Conservation (phyloP, 2,797 vertebrate species). For the Brachyalestes nurse region DNA sequence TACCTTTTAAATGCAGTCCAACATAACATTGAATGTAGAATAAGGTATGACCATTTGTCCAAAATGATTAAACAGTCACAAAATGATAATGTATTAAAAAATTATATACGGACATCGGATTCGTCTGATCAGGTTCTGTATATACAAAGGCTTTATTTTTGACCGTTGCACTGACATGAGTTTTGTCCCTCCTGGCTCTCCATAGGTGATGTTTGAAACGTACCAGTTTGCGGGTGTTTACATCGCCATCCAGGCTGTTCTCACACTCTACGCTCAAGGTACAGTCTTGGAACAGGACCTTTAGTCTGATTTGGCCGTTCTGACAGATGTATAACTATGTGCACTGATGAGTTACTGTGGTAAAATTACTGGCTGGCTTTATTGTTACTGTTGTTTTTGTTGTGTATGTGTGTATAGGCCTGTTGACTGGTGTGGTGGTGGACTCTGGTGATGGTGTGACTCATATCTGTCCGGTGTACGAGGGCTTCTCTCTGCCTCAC, state of each 20-base stretch:
- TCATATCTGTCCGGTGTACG: conserved; percentile 89
- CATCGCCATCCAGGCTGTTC: conserved; percentile 90
- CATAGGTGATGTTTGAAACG: conserved; percentile 91
- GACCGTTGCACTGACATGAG: background rate
- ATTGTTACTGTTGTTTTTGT: no score
- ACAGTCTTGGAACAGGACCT: conserved; percentile 19
- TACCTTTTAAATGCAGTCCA: no score
- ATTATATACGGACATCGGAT: no score
- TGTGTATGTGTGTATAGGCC: no score
- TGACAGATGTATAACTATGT: no score
- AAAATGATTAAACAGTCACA: no score
- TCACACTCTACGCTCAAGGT: conserved; percentile 92
- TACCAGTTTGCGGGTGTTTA: conserved; percentile 90
- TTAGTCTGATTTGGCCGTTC: no score
- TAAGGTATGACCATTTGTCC: no score
- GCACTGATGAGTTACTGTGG: no score
- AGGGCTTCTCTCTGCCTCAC: conserved; percentile 89
- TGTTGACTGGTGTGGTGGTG: conserved; percentile 87
- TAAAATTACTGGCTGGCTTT: no score
- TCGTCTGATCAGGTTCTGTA: conserved; percentile 37
- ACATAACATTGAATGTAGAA: no score
- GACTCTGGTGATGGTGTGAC: conserved; percentile 90
- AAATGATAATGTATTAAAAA: no score
- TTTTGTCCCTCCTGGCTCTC: conserved; percentile 32
- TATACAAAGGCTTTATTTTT: conserved; percentile 79